Conservation (phyloP, 2,797 vertebrate species). For the Sciurus vulgaris region DNA sequence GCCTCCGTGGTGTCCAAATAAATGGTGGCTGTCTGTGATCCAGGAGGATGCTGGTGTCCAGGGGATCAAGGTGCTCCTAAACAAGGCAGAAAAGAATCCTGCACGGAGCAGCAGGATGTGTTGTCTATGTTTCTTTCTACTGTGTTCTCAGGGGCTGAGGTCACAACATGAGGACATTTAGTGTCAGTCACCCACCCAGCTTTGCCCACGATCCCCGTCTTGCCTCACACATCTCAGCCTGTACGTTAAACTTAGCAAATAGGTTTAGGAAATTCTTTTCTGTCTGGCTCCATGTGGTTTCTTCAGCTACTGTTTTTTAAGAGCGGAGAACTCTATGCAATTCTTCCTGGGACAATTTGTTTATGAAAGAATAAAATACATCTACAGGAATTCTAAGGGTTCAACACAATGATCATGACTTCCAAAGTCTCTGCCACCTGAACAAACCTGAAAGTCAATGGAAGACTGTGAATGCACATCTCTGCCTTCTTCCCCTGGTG, state of each 20-base stretch:
- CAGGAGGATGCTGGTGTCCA: too few relatives aligned
- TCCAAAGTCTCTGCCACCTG: neutral
- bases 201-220: neutral
- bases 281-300: neutral
- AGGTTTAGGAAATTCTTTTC: neutral
- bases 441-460: neutral
- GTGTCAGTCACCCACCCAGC: accelerated
- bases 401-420: too few relatives aligned
- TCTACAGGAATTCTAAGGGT: neutral
- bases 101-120: neutral
- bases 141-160: neutral
- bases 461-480: accelerated
- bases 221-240: neutral
- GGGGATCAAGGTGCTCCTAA: neutral
- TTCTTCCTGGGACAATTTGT: neutral
- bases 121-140: too few relatives aligned
- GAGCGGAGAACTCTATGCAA: neutral
- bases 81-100: neutral
- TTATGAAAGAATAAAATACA: neutral
- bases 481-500: accelerated
- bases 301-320: neutral
- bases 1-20: accelerated
- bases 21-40: neutral
- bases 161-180: neutral
- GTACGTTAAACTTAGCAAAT: neutral